Conservation (phyloP, 2,797 vertebrate genomes). For the Florisuga fusca region DNA sequence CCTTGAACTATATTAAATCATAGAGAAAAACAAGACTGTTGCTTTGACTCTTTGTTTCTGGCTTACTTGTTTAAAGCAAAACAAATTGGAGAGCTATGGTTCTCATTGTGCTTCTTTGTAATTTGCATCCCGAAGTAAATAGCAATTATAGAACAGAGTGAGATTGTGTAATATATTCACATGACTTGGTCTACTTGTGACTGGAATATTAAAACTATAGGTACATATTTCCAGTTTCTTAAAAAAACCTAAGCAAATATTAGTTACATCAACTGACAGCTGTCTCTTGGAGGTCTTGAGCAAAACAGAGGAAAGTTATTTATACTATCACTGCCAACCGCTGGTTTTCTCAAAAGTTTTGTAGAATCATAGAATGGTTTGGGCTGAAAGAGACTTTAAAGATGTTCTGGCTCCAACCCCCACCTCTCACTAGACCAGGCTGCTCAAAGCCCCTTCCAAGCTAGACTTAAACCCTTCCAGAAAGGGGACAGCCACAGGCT, state of each 20-base stretch:
- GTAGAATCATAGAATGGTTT: no score
- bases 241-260: neutral
- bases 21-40: neutral
- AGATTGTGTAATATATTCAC: neutral
- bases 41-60: neutral
- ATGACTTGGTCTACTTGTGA: neutral
- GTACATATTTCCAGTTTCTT: neutral
- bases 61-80: conserved; percentile 12
- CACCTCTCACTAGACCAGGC: no score
- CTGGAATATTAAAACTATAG: neutral
- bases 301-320: neutral
- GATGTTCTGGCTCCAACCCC: no score
- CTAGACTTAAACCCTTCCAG: no score
- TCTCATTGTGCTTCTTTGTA: conserved; percentile 9
- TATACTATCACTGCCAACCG: neutral
- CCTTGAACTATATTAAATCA: neutral
- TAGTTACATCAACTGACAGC: neutral
- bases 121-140: conserved; percentile 31
- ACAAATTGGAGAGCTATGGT: neutral
- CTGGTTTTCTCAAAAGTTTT: neutral
- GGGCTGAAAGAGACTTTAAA: no score
- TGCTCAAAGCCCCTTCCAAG: no score
- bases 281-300: neutral
- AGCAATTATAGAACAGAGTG: neutral
- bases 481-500: no score